Evolutionary conservation across 2,888 invertebrate species (phyloP), one percentile per base, ranked within the genome.

Genomic region (Dexiosoma caninum): DNA sequence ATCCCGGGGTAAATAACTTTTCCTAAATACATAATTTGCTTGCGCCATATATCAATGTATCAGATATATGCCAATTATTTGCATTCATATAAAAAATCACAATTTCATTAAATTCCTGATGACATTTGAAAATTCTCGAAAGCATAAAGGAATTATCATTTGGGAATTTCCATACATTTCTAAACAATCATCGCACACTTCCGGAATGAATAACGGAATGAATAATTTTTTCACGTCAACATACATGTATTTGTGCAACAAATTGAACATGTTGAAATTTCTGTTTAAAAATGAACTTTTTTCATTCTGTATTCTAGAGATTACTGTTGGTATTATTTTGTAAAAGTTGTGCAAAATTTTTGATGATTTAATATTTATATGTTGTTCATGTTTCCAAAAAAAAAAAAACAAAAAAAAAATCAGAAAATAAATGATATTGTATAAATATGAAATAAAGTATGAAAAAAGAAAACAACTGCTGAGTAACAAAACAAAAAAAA

Each of bases 291-390:
- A 7, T 21, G 23, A 21, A 57, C 10, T n/a, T 40, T n/a, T n/a
- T n/a, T n/a, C n/a, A n/a, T n/a, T n/a, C n/a, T n/a, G n/a, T n/a
- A n/a, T n/a, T n/a, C n/a, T n/a, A n/a, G n/a, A n/a, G n/a, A n/a
- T n/a, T n/a, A n/a, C n/a, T n/a, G n/a, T n/a, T n/a, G n/a, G n/a
- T n/a, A n/a, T n/a, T n/a, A n/a, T n/a, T n/a, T n/a, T n/a, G n/a
- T n/a, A n/a, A n/a, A n/a, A n/a, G n/a, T n/a, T n/a, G n/a, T n/a
- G n/a, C n/a, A n/a, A n/a, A n/a, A n/a, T n/a, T n/a, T n/a, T n/a
- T n/a, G 46, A 53, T 40, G n/a, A 53, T 67, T 53, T 27, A 23
- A 51, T 16, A 66, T 66, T 66, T 37, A 67, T 53, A 19, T 53
- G 53, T n/a, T 30, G 40, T n/a, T n/a, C 19, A 40, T 53, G n/a